Evolutionary conservation across 2,888 invertebrate genomes (phyloP), one percentile per base, ranked within the genome.

Genomic region (Anorthoa munda): DNA sequence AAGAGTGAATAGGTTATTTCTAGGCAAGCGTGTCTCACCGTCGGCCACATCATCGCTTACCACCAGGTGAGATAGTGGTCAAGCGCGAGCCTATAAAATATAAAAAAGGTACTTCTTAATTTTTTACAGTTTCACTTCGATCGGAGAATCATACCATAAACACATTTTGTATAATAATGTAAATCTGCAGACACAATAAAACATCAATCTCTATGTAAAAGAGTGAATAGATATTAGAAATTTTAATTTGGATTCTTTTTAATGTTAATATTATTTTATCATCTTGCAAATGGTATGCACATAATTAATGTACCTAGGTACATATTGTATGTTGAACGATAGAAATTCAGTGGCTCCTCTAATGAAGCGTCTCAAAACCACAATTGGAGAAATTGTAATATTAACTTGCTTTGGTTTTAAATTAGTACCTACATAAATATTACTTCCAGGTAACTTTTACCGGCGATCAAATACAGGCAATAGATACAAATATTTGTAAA

Each of bases 121-220:
- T n/a, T 63, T 51, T 21, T 23, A 65, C 18, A 64, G 23, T 46
- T 53, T 21, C n/a, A 63, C 2, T n/a, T 1, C 17, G 17, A 17
- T 4, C 68, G 13, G 17, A 9, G 2, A 53, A 53, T 48, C 5
- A 67, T 23, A 66, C 17, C n/a, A 26, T 17, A 53, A 9, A n/a
- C 45, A 69, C 18, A 50, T 50, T 58, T 53, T 18, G 13, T 50
- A 51, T 23, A 59, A 59, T 51, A 74, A 72, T 15, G 18, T 75
- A 26, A 45, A 51, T 61, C 15, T 45, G 26, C 46, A 53, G 51
- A 53, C 21, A 75, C 31, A 53, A 46, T 46, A 75, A 60, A 75
- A 68, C 23, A 69, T 4, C 45, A 75, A 75, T 46, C 21, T 75
- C 4, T 71, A 17, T n/a, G 39, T n/a, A 48, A 12, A 56, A 61